phyloP scores from a whole-genome alignment of 1,140 invertebrate genomes.

The Anastrepha obliqua region DNA sequence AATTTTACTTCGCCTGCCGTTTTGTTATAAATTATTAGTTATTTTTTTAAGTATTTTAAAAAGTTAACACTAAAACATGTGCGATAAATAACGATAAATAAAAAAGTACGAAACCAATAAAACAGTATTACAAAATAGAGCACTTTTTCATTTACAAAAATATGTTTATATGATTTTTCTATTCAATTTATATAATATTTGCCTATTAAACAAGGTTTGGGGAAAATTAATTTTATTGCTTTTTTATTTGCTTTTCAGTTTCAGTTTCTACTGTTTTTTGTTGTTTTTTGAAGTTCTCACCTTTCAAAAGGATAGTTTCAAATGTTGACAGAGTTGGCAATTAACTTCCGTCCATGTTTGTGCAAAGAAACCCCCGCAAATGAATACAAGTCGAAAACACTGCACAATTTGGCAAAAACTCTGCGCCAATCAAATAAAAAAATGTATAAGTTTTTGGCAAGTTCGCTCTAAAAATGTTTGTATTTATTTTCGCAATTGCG shows the following conservation, averaged over 20 bases:
- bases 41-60: conserved; percentile 8
- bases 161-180: too few species aligned
- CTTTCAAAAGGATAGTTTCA: neutral
- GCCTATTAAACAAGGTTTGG: too few species aligned
- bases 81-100: neutral
- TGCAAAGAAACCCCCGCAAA: conserved; percentile 10
- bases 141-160: neutral
- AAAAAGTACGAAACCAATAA: conserved; percentile 26
- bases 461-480: too few species aligned
- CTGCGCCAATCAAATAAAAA: neutral
- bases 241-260: neutral
- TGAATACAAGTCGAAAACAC: neutral
- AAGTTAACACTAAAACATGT: neutral
- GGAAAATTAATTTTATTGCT: too few species aligned
- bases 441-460: neutral
- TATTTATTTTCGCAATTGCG: too few species aligned
- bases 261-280: neutral
- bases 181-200: too few species aligned
- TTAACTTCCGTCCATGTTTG: conserved; percentile 15
- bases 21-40: conserved; percentile 11
- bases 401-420: neutral
- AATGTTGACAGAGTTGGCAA: neutral
- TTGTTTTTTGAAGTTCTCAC: neutral
- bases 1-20: neutral
- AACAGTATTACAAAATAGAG: conserved; percentile 35